Evolutionary conservation across 2,888 invertebrate species (phyloP).

Genomic region (Anorthoa munda): DNA sequence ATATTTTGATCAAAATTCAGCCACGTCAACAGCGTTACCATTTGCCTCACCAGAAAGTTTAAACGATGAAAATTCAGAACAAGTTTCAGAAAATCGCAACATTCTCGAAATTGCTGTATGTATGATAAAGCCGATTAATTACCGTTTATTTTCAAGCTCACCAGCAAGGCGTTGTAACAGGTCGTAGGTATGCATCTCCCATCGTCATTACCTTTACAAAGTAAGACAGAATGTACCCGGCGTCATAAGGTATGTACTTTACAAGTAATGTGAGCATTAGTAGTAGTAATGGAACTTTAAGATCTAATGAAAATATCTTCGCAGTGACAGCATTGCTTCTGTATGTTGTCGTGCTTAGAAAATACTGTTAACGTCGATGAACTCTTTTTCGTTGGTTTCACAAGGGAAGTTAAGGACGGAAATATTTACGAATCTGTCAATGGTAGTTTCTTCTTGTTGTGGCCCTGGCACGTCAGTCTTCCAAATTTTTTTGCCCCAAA

Average conservation of each 20-base stretch:
- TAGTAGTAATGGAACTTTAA: conserved; percentile 33
- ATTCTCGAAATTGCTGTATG: background rate
- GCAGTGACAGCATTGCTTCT: conserved; percentile 33
- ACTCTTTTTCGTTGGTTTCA: background rate
- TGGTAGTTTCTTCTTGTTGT: no score
- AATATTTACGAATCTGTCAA: no score
- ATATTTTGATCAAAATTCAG: no score
- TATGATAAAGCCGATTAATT: background rate
- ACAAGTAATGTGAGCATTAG: conserved; percentile 35
- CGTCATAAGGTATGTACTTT: conserved; percentile 30
- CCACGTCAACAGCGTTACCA: no score
- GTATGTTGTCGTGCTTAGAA: conserved; percentile 4
- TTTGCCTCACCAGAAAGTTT: background rate
- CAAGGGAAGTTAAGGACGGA: background rate
- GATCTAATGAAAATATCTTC: conserved; percentile 39
- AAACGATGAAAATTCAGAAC: background rate
- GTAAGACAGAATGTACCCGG: conserved; percentile 31
- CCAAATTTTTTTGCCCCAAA: no score
- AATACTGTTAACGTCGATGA: background rate
- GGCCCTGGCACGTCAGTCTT: no score
- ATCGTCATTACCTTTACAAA: conserved; percentile 47
- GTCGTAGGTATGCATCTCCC: conserved; percentile 27
- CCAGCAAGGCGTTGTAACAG: background rate
- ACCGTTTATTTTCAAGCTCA: background rate
- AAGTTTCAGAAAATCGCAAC: background rate